These are phyloP conservation scores for Brachionus plicatilis DNA, from an alignment of 1,140 invertebrate genomes.

Conservation along the genomic window DNA sequence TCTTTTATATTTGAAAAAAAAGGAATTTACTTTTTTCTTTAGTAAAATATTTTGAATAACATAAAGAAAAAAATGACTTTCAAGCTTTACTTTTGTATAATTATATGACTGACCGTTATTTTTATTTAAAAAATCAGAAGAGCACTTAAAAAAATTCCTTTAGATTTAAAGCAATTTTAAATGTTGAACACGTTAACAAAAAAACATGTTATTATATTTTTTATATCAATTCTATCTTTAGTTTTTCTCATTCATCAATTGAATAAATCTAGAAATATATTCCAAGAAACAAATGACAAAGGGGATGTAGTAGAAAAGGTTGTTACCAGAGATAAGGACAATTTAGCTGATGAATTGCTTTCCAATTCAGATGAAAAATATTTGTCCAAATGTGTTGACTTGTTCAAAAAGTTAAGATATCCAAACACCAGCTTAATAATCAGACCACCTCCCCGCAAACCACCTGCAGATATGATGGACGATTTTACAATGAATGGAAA, in stretches of 20 bases:
- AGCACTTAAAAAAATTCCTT: too few species aligned
- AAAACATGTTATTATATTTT: not conserved
- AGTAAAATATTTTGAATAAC: too few species aligned
- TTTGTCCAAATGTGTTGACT: not conserved
- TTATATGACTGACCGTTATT: too few species aligned
- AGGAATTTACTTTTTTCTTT: too few species aligned
- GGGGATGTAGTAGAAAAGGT: not conserved
- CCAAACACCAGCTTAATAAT: not conserved
- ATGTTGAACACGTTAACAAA: not conserved
- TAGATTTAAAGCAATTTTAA: not conserved
- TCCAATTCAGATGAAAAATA: not conserved
- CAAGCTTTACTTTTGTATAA: too few species aligned
- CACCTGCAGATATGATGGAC: not conserved
- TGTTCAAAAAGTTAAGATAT: not conserved
- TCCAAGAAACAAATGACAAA: not conserved
- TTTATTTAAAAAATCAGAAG: too few species aligned
- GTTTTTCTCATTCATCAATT: not conserved
- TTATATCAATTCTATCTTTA: not conserved
- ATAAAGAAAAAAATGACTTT: too few species aligned
- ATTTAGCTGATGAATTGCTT: not conserved
- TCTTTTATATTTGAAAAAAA: too few species aligned
- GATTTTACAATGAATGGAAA: slow-evolving; percentile 23
- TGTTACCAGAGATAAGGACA: not conserved
- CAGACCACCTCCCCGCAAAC: not conserved
- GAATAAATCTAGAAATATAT: not conserved